Evolutionary conservation across 2,113 vertebrate genomes (phyloP).

Genomic region (Fregetta grallaria): DNA sequence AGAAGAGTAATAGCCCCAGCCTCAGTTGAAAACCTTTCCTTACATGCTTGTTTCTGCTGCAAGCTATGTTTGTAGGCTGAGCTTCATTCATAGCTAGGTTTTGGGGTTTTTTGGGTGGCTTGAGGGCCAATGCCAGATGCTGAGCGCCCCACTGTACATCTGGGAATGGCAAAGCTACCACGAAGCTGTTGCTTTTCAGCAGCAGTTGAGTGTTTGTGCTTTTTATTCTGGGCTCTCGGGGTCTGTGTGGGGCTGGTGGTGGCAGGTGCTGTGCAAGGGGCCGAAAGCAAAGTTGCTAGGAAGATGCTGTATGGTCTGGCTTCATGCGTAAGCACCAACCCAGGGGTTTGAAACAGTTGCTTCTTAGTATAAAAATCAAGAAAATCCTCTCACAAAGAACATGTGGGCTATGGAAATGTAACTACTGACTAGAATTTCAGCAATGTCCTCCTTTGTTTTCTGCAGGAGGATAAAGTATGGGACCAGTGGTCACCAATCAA

Average conservation of each 20-base stretch:
- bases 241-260: background rate
- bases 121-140: background rate
- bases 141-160: background rate
- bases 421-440: background rate
- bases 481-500: background rate
- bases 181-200: background rate
- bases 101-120: background rate
- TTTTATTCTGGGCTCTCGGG: background rate
- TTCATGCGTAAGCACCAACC: background rate
- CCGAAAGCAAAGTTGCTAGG: background rate
- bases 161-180: background rate
- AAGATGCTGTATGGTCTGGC: background rate
- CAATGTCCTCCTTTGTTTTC: rapidly evolving
- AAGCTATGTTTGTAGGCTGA: background rate
- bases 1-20: background rate
- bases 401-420: background rate
- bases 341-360: background rate
- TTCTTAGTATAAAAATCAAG: background rate
- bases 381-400: background rate
- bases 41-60: no score
- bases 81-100: background rate
- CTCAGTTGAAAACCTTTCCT: background rate
- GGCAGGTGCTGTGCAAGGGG: background rate
- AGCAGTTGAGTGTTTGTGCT: background rate
- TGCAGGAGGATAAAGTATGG: background rate